Evolutionary conservation across 2,113 vertebrate species (phyloP).

Genomic region (Mola mola): DNA sequence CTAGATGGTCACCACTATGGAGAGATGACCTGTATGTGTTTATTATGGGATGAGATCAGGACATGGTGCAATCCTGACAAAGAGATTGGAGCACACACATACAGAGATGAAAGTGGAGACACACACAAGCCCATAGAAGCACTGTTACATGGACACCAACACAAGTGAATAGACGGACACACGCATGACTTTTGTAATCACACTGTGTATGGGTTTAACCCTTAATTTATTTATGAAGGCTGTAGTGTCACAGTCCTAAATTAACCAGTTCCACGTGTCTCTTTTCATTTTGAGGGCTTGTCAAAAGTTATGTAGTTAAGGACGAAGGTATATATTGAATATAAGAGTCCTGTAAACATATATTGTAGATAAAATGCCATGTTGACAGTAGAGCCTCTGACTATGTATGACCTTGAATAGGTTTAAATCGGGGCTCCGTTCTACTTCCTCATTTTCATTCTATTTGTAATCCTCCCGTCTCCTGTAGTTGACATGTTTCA

Average conservation of each 20-base stretch:
- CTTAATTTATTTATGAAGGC: constrained; percentile 32
- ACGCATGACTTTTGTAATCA: constrained; percentile 54
- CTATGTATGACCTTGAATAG: constrained; percentile 56
- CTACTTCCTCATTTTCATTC: constrained; percentile 36
- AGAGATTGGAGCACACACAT: constrained; percentile 58
- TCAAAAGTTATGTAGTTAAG: constrained; percentile 60
- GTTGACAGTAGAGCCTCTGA: constrained; percentile 40
- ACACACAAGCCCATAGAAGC: constrained; percentile 22
- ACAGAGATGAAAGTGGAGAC: constrained; percentile 43
- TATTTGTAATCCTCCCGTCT: constrained; percentile 50
- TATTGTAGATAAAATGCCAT: constrained; percentile 44
- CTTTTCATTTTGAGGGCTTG: constrained; percentile 62
- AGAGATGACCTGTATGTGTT: constrained; percentile 68
- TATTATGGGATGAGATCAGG: constrained; percentile 70
- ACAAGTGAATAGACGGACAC: constrained; percentile 25
- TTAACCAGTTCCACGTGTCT: constrained; percentile 46
- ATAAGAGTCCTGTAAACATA: constrained; percentile 35
- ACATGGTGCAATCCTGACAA: constrained; percentile 56
- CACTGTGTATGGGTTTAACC: constrained; percentile 58
- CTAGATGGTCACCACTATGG: constrained; percentile 63
- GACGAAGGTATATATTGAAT: constrained; percentile 50
- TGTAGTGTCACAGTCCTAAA: constrained; percentile 33
- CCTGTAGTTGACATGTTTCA: constrained; percentile 36
- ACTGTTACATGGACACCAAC: constrained; percentile 27
- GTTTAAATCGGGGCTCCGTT: constrained; percentile 29